phyloP scores from a whole-genome alignment of 2,797 vertebrate genomes.

The Gymnoscopelus microlampas region DNA sequence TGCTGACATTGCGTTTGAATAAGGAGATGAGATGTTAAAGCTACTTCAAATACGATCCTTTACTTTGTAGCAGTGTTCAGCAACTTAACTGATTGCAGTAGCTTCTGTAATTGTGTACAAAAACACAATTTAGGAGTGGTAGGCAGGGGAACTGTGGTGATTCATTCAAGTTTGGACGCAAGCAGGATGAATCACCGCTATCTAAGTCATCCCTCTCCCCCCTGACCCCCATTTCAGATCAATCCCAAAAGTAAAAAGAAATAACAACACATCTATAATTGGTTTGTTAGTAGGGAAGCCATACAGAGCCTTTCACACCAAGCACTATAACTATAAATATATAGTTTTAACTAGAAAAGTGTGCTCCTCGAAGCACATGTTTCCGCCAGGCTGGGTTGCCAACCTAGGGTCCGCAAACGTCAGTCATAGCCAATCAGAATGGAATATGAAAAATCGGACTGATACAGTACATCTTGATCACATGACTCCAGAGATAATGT shows the following conservation, averaged over 20 bases:
- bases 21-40: background rate
- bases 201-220: background rate
- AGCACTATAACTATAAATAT: no score
- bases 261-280: slow-evolving; percentile 23
- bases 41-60: slow-evolving; percentile 4
- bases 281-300: slow-evolving; percentile 20
- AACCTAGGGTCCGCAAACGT: no score
- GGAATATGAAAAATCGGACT: no score
- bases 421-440: no score
- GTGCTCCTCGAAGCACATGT: no score
- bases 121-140: slow-evolving; percentile 7
- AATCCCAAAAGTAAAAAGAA: slow-evolving; percentile 31
- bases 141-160: slow-evolving; percentile 25
- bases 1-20: slow-evolving; percentile 10
- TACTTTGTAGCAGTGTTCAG: no score
- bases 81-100: no score
- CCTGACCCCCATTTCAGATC: slow-evolving; percentile 34
- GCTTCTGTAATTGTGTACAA: slow-evolving; percentile 1
- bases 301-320: background rate
- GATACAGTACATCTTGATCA: no score
- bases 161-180: slow-evolving; percentile 36
- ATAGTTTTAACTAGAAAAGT: no score
- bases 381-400: no score
- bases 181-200: slow-evolving; percentile 35
- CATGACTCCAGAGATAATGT: no score